These are phyloP conservation scores for Zootermopsis nevadensis DNA, from an alignment of 2,888 invertebrate species.

Conservation along the genomic window DNA sequence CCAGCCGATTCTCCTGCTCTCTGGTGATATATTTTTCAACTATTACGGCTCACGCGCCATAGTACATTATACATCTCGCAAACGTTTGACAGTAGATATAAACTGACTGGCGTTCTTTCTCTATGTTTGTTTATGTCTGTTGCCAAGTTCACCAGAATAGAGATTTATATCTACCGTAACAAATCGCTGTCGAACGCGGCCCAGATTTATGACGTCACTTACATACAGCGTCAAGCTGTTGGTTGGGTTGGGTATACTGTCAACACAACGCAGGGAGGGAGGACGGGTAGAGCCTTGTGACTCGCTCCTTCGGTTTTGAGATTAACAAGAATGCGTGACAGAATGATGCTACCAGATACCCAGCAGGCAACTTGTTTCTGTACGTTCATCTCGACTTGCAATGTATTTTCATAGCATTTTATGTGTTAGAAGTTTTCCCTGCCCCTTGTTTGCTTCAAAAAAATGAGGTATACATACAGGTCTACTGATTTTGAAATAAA, in stretches of 20 bases:
- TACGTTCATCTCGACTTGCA: too few species aligned
- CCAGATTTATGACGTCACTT: constrained; percentile 23
- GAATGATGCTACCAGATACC: not conserved
- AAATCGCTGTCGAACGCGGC: constrained; percentile 16
- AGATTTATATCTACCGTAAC: constrained; percentile 20
- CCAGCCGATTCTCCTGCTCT: too few species aligned
- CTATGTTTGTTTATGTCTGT: constrained; percentile 5
- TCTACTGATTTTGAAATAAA: too few species aligned
- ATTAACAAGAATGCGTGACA: constrained; percentile 11
- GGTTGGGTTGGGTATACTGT: not conserved
- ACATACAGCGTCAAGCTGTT: not conserved
- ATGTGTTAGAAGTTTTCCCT: too few species aligned
- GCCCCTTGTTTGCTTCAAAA: too few species aligned
- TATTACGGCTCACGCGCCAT: not conserved
- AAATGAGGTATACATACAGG: too few species aligned
- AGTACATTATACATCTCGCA: not conserved
- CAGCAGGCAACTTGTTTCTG: too few species aligned
- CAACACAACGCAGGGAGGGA: not conserved
- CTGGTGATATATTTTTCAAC: not conserved
- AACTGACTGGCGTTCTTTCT: not conserved
- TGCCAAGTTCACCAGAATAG: constrained; percentile 4
- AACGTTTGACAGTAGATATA: constrained; percentile 10
- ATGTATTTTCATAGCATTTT: too few species aligned
- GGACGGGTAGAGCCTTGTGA: not conserved
- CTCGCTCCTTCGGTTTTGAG: not conserved